A percentile compares a stretch with the other conserved stretches of the same genome.
phyloP scores from a whole-genome alignment of 1,140 invertebrate genomes.

The Hirudo medicinalis region DNA sequence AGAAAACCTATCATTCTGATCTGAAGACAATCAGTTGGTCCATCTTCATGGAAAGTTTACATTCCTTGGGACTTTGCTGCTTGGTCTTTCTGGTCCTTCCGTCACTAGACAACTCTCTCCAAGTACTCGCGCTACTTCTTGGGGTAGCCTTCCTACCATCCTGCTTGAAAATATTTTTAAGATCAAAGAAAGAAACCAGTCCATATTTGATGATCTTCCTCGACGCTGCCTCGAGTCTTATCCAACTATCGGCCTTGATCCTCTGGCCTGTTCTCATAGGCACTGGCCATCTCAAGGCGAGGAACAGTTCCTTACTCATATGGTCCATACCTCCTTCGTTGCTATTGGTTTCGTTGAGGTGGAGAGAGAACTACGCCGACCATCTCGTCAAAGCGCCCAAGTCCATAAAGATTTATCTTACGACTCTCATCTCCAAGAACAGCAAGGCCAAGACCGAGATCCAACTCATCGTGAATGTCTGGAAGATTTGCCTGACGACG shows the following conservation, averaged over 20 bases:
- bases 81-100: slow-evolving; percentile 36
- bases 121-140: slow-evolving; percentile 20
- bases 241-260: slow-evolving; percentile 30
- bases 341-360: slow-evolving; percentile 33
- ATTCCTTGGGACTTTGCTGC: slow-evolving; percentile 33
- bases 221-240: slow-evolving; percentile 29
- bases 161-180: slow-evolving; percentile 30
- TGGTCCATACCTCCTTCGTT: slow-evolving; percentile 30
- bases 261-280: slow-evolving; percentile 31
- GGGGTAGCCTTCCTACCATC: slow-evolving; percentile 33
- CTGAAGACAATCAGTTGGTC: background rate
- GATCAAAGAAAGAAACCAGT: slow-evolving; percentile 24
- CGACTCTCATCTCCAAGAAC: slow-evolving; percentile 27
- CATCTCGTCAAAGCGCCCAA: slow-evolving; percentile 29
- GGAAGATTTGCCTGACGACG: slow-evolving; percentile 34
- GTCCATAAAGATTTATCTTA: slow-evolving; percentile 28
- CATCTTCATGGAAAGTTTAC: slow-evolving; percentile 30
- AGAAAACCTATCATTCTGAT: slow-evolving; percentile 8
- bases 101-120: slow-evolving; percentile 21
- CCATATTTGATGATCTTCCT: slow-evolving; percentile 24
- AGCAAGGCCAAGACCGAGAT: slow-evolving; percentile 32
- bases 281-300: slow-evolving; percentile 22
- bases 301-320: background rate
- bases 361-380: slow-evolving; percentile 40
- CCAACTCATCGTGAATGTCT: slow-evolving; percentile 31